Conservation (phyloP, 2,113 vertebrate genomes). For the Chloroceryle aenea region DNA sequence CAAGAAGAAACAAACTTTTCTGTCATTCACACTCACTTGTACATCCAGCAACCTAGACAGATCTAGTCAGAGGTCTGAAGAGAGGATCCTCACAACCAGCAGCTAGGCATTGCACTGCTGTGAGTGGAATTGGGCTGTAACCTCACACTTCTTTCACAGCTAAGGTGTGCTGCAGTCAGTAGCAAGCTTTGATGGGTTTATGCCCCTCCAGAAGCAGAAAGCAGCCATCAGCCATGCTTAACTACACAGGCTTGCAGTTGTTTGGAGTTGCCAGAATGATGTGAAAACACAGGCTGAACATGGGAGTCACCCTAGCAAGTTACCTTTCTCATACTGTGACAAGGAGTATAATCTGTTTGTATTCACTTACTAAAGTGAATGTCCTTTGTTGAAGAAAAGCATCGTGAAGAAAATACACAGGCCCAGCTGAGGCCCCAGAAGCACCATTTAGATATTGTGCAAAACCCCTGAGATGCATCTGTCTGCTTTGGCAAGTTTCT, state of each 20-base stretch:
- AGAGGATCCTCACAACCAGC: not conserved
- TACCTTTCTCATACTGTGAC: not conserved
- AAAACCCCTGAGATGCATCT: not conserved
- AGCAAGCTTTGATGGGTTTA: not conserved
- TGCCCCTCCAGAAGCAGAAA: not conserved
- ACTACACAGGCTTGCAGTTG: not conserved
- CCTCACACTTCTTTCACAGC: not conserved
- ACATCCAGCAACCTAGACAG: too few species aligned
- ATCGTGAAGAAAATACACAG: not conserved
- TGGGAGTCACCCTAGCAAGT: not conserved
- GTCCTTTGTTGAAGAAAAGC: not conserved
- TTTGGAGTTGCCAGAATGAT: not conserved
- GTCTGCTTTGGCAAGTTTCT: not conserved
- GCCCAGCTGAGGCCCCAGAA: not conserved
- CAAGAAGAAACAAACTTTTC: not conserved
- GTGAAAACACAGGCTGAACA: not conserved
- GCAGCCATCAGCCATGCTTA: not conserved
- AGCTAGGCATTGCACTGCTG: accelerated
- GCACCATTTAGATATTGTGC: not conserved
- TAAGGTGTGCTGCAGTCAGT: not conserved
- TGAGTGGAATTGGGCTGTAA: accelerated
- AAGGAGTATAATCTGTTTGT: not conserved
- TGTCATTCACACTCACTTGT: not conserved
- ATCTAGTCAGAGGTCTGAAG: not conserved
- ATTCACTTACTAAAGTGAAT: not conserved